Evolutionary conservation across 2,797 vertebrate genomes (phyloP).

Genomic region (Crotalus adamanteus): DNA sequence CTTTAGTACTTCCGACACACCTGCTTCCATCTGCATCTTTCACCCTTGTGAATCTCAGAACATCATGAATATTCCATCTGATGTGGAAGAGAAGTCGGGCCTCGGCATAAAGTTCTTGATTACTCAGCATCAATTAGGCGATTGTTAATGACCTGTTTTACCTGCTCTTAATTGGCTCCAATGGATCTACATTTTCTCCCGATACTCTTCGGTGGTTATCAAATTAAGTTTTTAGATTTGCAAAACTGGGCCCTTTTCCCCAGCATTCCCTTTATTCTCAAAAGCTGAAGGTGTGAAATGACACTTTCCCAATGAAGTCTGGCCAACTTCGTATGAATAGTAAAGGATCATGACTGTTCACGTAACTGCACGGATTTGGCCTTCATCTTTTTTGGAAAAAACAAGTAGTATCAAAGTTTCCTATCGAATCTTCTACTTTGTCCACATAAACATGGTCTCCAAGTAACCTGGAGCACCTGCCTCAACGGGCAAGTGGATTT

Average conservation of each 20-base stretch:
- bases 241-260: conserved; percentile 58
- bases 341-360: neutral
- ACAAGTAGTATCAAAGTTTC: neutral
- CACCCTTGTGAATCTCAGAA: conserved; percentile 26
- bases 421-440: neutral
- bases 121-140: conserved; percentile 59
- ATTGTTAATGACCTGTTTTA: conserved; percentile 50
- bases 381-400: neutral
- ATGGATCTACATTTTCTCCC: conserved; percentile 59
- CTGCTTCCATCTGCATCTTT: conserved; percentile 33
- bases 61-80: conserved; percentile 31
- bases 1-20: conserved; percentile 21
- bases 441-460: neutral
- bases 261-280: conserved; percentile 52
- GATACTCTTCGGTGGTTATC: conserved; percentile 63
- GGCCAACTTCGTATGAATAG: neutral
- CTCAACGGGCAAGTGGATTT: neutral
- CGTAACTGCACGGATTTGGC: neutral
- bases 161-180: conserved; percentile 63
- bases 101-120: conserved; percentile 48
- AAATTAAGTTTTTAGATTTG: conserved; percentile 57
- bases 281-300: conserved; percentile 33
- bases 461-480: neutral
- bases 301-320: conserved; percentile 42
- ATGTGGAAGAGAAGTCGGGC: neutral